A percentile compares a stretch with the other conserved stretches of the same genome.
Conservation (phyloP, 2,113 vertebrate genomes). For the Centropus bengalensis region DNA sequence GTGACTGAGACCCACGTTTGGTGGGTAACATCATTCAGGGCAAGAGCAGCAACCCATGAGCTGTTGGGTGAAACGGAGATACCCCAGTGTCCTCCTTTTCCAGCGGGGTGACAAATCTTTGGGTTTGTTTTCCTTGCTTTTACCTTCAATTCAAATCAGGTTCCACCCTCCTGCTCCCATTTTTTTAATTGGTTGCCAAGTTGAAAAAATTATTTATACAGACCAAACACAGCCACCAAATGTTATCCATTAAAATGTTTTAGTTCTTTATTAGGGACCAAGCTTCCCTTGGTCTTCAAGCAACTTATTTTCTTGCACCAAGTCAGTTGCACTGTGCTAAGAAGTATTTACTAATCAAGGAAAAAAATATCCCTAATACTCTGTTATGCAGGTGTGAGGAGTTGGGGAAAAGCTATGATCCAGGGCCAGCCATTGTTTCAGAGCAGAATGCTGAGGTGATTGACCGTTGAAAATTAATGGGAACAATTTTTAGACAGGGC, state of each 20-base stretch:
- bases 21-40: background rate
- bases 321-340: background rate
- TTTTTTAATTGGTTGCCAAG: background rate
- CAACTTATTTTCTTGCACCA: background rate
- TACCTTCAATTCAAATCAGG: slow-evolving; percentile 31
- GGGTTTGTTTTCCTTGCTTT: background rate
- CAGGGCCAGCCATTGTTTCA: background rate
- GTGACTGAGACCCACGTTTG: fast-evolving
- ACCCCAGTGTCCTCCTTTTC: background rate
- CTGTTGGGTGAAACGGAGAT: background rate
- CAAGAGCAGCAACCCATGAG: background rate
- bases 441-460: slow-evolving; percentile 59
- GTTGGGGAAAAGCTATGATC: slow-evolving; percentile 45
- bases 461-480: slow-evolving; percentile 63
- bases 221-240: background rate
- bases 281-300: background rate
- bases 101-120: background rate
- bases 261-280: background rate
- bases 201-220: slow-evolving; percentile 12
- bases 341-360: slow-evolving; percentile 34
- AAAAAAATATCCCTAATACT: slow-evolving; percentile 16
- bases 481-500: slow-evolving; percentile 47
- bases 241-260: background rate
- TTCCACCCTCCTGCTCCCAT: background rate
- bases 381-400: background rate